Evolutionary conservation across 2,888 invertebrate genomes (phyloP), one percentile per base, ranked within the genome.

Genomic region (Eupsilia transversa): DNA sequence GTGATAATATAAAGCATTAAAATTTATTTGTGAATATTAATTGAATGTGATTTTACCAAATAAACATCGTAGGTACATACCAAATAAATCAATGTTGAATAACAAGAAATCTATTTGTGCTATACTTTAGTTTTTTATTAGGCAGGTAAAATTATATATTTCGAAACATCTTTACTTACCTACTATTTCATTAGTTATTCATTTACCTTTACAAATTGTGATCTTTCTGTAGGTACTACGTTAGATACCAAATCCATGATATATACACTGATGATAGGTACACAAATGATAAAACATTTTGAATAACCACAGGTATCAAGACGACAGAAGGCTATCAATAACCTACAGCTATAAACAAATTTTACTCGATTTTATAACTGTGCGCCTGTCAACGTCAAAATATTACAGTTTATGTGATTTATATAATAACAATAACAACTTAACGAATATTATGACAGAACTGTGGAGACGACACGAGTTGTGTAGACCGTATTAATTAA

Each of bases 71-170:
- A n/a, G n/a, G n/a, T 1, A 41, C 3, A 6, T 46, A 1, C 14
- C 5, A n/a, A 49, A 41, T 9, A 33, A 77, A 77, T 59, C 1
- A 52, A 59, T 67, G 52, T 17, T 12, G 20, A 60, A 30, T 33
- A 38, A 46, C 30, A 67, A 78, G 61, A 52, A 66, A 76, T 35
- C 20, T 38, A 60, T 78, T 76, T 46, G 35, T 30, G n/a, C 27
- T n/a, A 20, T 1, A 1, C 5, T 20, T 59, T 30, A 20, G 4
- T 23, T 30, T 17, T 59, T 35, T 65, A 6, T 17, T 20, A 17
- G 30, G 17, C 17, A 23, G 27, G 23, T 71, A 17, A 20, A 49
- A 49, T 33, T 10, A 46, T 27, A 41, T 41, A 9, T 52, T 72
- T 73, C 52, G 59, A 38, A 49, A 59, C 0, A 72, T 10, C 23